Conservation (phyloP, 1,140 invertebrate species). For the Drosophila pruinosa region DNA sequence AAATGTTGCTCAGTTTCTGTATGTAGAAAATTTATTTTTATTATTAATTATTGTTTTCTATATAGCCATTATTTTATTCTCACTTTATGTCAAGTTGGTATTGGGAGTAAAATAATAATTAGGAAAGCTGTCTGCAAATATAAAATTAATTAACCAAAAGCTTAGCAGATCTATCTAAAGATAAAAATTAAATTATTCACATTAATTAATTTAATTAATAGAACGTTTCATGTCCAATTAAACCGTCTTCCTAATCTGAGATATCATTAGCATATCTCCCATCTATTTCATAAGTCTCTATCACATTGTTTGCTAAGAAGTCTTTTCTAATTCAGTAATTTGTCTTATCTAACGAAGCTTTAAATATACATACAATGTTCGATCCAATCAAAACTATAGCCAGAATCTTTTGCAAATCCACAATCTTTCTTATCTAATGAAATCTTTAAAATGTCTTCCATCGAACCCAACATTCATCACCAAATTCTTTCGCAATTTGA, state of each 20-base stretch:
- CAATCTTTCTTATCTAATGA: neutral
- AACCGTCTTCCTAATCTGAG: neutral
- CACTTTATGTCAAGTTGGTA: too few species aligned
- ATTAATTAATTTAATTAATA: neutral
- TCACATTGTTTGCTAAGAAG: too few species aligned
- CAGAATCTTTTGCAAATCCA: neutral
- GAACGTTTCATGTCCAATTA: neutral
- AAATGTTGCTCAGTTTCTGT: neutral
- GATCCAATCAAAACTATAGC: too few species aligned
- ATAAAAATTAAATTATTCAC: neutral
- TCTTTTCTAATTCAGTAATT: too few species aligned
- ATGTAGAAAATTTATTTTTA: too few species aligned
- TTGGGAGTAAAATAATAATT: too few species aligned
- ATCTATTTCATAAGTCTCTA: too few species aligned
- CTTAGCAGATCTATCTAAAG: neutral
- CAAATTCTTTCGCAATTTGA: neutral
- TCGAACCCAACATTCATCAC: neutral
- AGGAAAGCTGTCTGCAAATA: too few species aligned
- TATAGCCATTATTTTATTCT: too few species aligned
- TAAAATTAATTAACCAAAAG: neutral
- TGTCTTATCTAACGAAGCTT: too few species aligned
- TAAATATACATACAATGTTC: too few species aligned
- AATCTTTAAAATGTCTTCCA: neutral
- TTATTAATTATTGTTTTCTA: too few species aligned
- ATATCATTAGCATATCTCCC: neutral